Evolutionary conservation across 2,113 vertebrate genomes (phyloP), one percentile per base, ranked within the genome.

Genomic region (Ursus arctos): DNA sequence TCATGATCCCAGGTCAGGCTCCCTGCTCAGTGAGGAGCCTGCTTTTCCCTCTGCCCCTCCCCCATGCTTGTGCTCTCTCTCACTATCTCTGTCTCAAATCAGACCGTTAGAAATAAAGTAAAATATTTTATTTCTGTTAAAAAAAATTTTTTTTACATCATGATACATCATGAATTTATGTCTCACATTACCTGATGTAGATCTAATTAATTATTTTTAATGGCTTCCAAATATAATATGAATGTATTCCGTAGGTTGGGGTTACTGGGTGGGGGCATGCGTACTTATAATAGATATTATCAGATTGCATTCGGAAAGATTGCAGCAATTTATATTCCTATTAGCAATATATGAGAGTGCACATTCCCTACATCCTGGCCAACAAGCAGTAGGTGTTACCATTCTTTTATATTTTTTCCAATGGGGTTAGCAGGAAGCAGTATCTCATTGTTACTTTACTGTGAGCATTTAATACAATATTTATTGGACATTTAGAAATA

Each of bases 401-500:
- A 63, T 67, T 91, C 6, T 43, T 87, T 88, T 69, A 33, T 53
- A 72, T 59, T 55, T 80, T 82, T 91, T 84, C 69, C 33, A 61
- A 0, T 61, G 6, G 63, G 21, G 43, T 53, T 53, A 49, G 2
- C 49, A 26, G 59, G 76, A 59, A 94, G 43, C 61, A n/a, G 19
- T 72, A 82, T 63, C 65, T 83, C 65, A 61, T 83, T 76, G 69
- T 93, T 72, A 43, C 18, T 83, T 53, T 71, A 87, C 53, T 87
- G 77, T 86, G 49, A 61, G 33, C 28, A 55, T 16, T 63, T 65
- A 53, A 72, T 55, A 76, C 21, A 61, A 72, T 83, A 61, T 53
- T 89, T 51, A 94, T 72, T 94, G 77, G 40, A 90, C 55, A 83
- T 83, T 77, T 93, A 76, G 33, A 82, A 61, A 31, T 57, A 16